Evolutionary conservation across 2,797 vertebrate genomes (phyloP), one percentile per base, ranked within the genome.

Genomic region (Anguilla marmorata): DNA sequence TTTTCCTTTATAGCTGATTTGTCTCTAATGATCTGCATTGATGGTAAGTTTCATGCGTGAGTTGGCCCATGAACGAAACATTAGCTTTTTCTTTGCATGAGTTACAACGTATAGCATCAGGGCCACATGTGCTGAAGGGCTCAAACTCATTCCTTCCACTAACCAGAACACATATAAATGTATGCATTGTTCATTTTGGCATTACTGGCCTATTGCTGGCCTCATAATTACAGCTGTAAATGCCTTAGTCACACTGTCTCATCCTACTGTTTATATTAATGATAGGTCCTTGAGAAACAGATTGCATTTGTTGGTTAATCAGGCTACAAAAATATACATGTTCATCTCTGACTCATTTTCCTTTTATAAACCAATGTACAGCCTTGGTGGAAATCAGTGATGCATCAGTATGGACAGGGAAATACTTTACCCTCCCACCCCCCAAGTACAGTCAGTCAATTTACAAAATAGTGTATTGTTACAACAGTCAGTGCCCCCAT

Each of bases 71-170:
- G 52, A 91, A 94, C 91, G 89, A 88, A 87, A 92, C 89, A 84
- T 84, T 56, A 33, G 80, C 45, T 83, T 30, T 56, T 54, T 54
- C 84, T 83, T 82, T 48, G 58, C 91, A 93, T 93, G 89, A 91
- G 89, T 94, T 94, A 93, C 86, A 84, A 85, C 87, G 90, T 88
- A 89, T 87, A 52, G 85, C 87, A 86, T 89, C 72, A 84, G 48
- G 76, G 72, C 60, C 88, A 45, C 54, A 72, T 89, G 85, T 7
- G 33, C 87, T 76, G 41, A 54, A 54, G 83, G 87, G 85, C 79
- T 72, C 79, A 41, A 50, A 88, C 66, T 85, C 50, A 91, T 90
- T 92, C 87, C 85, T 90, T 89, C 88, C 86, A 89, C 88, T 86
- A 54, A 84, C 58, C 14, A 84, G 63, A 86, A 88, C 83, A 88